phyloP scores from a whole-genome alignment of 2,113 vertebrate species.

The Dinomys branickii region DNA sequence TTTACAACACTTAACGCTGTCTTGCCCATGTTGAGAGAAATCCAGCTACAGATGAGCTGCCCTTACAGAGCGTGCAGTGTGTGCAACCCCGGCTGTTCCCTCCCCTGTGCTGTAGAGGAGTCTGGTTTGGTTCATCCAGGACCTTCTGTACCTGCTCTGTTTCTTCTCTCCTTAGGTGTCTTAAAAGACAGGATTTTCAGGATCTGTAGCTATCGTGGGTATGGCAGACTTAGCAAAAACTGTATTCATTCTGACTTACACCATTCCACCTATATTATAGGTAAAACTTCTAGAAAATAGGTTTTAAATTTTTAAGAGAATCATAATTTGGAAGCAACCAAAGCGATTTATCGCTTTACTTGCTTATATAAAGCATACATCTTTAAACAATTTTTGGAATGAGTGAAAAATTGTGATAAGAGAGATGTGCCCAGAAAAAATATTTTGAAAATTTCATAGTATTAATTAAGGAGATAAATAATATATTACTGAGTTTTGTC shows the following conservation, averaged over 20 bases:
- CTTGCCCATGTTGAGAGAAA: neutral
- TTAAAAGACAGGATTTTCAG: neutral
- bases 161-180: neutral
- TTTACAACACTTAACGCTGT: neutral
- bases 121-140: neutral
- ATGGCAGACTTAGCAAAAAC: neutral
- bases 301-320: slow-evolving; percentile 35
- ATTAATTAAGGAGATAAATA: slow-evolving; percentile 34
- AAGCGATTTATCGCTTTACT: slow-evolving; percentile 27
- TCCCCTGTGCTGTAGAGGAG: neutral
- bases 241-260: neutral
- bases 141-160: neutral
- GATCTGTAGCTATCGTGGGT: neutral
- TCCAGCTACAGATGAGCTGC: neutral
- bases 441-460: slow-evolving; percentile 40
- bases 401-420: slow-evolving; percentile 36
- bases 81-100: neutral
- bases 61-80: neutral
- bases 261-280: neutral
- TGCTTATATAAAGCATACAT: slow-evolving; percentile 25
- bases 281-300: slow-evolving; percentile 33
- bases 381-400: slow-evolving; percentile 26
- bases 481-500: neutral
- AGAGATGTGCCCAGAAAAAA: neutral
- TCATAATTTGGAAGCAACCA: neutral